phyloP scores from a whole-genome alignment of 2,113 vertebrate species.

The Scortum barcoo region DNA sequence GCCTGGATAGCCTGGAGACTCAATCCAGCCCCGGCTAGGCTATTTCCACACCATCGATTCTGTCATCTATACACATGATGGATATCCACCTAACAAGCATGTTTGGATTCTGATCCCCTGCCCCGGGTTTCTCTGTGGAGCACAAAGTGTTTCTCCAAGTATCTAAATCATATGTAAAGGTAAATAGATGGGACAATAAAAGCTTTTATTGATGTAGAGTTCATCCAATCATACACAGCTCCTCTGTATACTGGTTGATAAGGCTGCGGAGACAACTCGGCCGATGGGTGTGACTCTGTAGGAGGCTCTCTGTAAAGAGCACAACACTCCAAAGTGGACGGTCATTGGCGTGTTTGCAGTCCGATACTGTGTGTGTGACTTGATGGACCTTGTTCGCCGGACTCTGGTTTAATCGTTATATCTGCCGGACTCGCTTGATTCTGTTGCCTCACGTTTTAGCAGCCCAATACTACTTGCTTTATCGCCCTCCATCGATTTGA shows the following conservation, averaged over 20 bases:
- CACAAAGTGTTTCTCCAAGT: conserved; percentile 43
- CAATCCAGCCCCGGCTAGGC: conserved; percentile 82
- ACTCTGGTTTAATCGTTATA: conserved; percentile 68
- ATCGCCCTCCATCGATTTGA: conserved; percentile 79
- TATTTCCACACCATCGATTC: conserved; percentile 90
- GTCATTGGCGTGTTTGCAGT: conserved; percentile 13
- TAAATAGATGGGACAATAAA: conserved; percentile 50
- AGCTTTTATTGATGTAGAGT: conserved; percentile 23
- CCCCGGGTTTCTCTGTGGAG: conserved; percentile 50
- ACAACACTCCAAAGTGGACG: neutral
- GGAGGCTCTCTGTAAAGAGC: neutral
- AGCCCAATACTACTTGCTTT: conserved; percentile 76
- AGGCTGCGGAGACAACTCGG: neutral
- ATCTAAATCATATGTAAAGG: conserved; percentile 54
- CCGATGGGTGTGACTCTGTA: neutral
- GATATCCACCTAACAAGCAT: conserved; percentile 83
- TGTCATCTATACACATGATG: conserved; percentile 86
- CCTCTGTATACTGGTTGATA: neutral
- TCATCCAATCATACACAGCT: conserved; percentile 12
- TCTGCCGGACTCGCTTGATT: conserved; percentile 66
- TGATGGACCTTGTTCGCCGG: conserved; percentile 24
- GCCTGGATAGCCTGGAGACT: conserved; percentile 86
- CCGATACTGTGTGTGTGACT: conserved; percentile 8
- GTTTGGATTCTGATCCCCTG: conserved; percentile 70
- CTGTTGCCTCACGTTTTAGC: conserved; percentile 70